Evolutionary conservation across 64 coral and sea anemone genomes (phyloP), one percentile per base, ranked within the genome.

Genomic region (Stichodactyla helianthus): DNA sequence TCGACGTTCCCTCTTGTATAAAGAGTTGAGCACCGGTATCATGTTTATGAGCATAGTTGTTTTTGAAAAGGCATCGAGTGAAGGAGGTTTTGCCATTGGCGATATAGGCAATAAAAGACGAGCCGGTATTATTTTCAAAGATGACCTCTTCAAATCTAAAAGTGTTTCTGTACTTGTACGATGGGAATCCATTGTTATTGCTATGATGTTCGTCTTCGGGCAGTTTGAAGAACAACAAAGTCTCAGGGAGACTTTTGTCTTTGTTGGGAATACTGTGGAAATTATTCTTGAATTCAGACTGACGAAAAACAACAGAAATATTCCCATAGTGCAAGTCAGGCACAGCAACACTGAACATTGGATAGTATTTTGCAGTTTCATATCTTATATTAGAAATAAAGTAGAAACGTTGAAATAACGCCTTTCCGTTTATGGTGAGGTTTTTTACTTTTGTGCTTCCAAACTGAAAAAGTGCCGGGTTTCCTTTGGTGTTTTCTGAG

Each of bases 41-140:
- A 22, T 77, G 77, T 26, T 53, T 77, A 28, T 35, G 63, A 9
- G 58, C n/a, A 44, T 31, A 58, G 59, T 91, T 91, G 52, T 91
- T 87, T 52, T 82, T 85, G 23, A 91, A 91, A 14, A 27, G 19
- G 15, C 84, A 91, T 52, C 62, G 62, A 4, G 71, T 84, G 13
- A 91, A 62, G 56, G 84, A 79, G 6, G 77, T 60, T 28, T 62
- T 80, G 52, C 82, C 84, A 81, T 86, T 81, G 7, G 12, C 3
- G 11, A 84, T 28, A 84, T 76, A 84, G 13, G 84, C 26, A 12
- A 77, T 26, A 16, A 11, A 77, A 25, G n/a, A 31, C 25, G 35
- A 6, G 25, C 0, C 71, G 4, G 35, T 77, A 22, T 77, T 77
- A 50, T 77, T 77, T 77, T 50, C 71, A 77, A 77, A 77, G 71